A percentile compares a stretch with the other conserved stretches of the same genome.
phyloP scores from a whole-genome alignment of 2,113 vertebrate genomes.

The Austrofundulus limnaeus region DNA sequence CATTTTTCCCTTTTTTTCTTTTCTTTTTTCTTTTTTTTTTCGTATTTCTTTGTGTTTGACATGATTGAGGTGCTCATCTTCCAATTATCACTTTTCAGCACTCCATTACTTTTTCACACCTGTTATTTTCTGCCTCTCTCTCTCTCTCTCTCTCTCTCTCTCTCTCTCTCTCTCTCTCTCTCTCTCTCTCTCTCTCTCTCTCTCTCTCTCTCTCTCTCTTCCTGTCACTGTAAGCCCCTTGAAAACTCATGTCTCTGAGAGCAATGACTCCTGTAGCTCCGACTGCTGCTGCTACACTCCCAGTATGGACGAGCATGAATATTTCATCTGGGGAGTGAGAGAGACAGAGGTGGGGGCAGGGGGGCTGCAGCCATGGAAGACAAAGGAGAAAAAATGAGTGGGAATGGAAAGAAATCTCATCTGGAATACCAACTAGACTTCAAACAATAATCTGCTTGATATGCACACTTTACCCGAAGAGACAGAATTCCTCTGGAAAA shows the following conservation, averaged over 20 bases:
- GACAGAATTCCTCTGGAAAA: too few species aligned
- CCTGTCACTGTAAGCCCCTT: slow-evolving; percentile 30
- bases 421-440: slow-evolving; percentile 53
- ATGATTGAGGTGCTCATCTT: too few species aligned
- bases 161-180: slow-evolving; percentile 1
- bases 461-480: too few species aligned
- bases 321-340: slow-evolving; percentile 55
- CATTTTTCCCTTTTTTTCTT: too few species aligned
- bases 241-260: slow-evolving; percentile 59
- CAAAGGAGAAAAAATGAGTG: not conserved
- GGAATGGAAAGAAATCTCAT: slow-evolving; percentile 9
- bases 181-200: too few species aligned
- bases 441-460: slow-evolving; percentile 29
- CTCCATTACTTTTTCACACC: slow-evolving; percentile 12
- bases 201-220: slow-evolving; percentile 7
- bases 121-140: slow-evolving; percentile 9
- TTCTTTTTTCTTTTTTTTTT: too few species aligned
- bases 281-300: slow-evolving; percentile 40
- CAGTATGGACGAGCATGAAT: slow-evolving; percentile 65
- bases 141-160: slow-evolving; percentile 3
- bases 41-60: too few species aligned
- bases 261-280: slow-evolving; percentile 58
- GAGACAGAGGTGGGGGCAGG: not conserved
- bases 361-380: not conserved
- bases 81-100: too few species aligned